Base-by-base conservation (phyloP, 2,113 vertebrate genomes). In the Pterocles burchelli region DNA sequence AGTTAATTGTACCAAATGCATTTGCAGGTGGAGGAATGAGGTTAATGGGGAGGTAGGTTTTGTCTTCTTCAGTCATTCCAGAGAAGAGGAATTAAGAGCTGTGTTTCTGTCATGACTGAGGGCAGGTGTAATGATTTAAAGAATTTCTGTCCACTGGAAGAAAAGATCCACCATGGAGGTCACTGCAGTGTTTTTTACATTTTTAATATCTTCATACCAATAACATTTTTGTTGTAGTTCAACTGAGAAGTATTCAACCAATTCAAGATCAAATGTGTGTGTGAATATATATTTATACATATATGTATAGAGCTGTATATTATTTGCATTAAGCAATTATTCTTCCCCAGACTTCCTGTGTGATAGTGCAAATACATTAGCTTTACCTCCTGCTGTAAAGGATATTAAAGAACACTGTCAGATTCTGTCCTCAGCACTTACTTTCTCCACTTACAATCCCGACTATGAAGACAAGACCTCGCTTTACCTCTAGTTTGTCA, bases 251-350 rank as follows among this genome's bases (percentile, higher is more conserved):
- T 75, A 48, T 82, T 85, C 46, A 67, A 48, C 20, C 59, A 85
- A 61, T 82, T 67, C 11, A 72, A 85, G 51, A 57, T 51, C 26
- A 65, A 75, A 58, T 48, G 46, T 88, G 54, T 85, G 49, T 78
- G 70, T 85, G 93, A 88, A 59, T 91, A 59, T 88, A 34, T 90
- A 68, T 82, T 90, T 95, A 82, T 94, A 92, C 29, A 52, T 70
- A 28, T 63, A 78, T 83, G 66, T 7, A 57, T 52, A 89, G 92
- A 89, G 92, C 65, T 93, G 85, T 90, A 68, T 58, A 75, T 71
- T 85, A 78, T 81, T 85, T 90, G 78, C 81, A 78, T 91, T 88
- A 55, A 92, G 85, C 62, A 62, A 68, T 91, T 91, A 52, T 8
- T 75, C 78, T 59, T 88, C 52, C 59, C 33, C 46, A n/a, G 0